Percentiles rank a stretch among this genome's conserved stretches.
Evolutionary conservation across 2,888 invertebrate species (phyloP).

Genomic region (Cosmopolites sordidus): DNA sequence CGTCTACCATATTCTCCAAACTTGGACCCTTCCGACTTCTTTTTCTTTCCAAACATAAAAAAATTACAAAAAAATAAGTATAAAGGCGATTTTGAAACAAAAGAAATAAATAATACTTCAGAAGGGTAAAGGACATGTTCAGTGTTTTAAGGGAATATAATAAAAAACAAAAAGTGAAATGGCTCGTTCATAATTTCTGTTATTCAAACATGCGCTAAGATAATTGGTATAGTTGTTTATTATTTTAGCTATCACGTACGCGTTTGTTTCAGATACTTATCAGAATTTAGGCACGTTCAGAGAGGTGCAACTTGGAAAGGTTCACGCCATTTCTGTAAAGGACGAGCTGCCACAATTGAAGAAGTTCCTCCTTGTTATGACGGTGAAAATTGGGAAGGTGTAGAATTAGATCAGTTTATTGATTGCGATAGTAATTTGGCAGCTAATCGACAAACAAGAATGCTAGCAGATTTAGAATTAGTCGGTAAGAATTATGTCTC

Average conservation of each 20-base stretch:
- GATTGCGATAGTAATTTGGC: conserved; percentile 91
- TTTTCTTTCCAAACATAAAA: too few species aligned
- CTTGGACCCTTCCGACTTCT: too few species aligned
- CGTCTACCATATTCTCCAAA: too few species aligned
- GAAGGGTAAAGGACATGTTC: too few species aligned
- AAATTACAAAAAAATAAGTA: too few species aligned
- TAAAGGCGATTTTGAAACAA: too few species aligned
- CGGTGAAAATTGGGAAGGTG: conserved; percentile 82
- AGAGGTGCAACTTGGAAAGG: conserved; percentile 96
- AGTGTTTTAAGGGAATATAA: too few species aligned
- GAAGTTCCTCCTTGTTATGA: conserved; percentile 81
- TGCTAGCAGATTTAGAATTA: conserved; percentile 92
- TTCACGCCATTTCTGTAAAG: conserved; percentile 68
- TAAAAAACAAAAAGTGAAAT: too few species aligned
- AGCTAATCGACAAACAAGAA: conserved; percentile 93
- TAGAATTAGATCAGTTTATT: conserved; percentile 86
- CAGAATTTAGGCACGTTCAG: conserved; percentile 95
- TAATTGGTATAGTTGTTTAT: not conserved
- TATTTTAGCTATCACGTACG: not conserved
- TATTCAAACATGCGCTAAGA: too few species aligned
- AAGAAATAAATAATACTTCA: too few species aligned
- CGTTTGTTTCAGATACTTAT: conserved; percentile 61
- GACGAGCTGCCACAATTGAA: conserved; percentile 68
- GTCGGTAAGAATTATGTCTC: conserved; percentile 64
- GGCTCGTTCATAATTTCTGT: too few species aligned